Conservation (phyloP, 2,888 invertebrate genomes). For the Campoplex capitator region DNA sequence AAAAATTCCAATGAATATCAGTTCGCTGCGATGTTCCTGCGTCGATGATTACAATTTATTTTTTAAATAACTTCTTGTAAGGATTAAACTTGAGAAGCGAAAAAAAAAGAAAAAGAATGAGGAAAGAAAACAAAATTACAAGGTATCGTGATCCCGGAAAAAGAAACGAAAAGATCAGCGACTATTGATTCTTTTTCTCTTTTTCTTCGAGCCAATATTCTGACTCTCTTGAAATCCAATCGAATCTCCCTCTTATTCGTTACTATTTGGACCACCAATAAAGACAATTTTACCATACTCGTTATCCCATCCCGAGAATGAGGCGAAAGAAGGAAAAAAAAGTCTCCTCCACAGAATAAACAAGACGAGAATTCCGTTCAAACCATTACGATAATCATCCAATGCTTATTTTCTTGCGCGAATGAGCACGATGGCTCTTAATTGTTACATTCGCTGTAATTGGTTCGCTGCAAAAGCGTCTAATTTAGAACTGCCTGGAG, state of each 20-base stretch:
- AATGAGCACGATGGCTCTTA: slow-evolving; percentile 30
- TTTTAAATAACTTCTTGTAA: slow-evolving; percentile 37
- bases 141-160: slow-evolving; percentile 20
- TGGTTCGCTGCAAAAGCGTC: slow-evolving; percentile 32
- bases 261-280: slow-evolving; percentile 45
- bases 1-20: slow-evolving; percentile 44
- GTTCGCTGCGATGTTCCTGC: slow-evolving; percentile 12
- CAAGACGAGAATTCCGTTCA: slow-evolving; percentile 38
- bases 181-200: not conserved
- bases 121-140: slow-evolving; percentile 9
- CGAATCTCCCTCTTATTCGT: slow-evolving; percentile 42
- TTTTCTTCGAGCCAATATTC: slow-evolving; percentile 10
- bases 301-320: slow-evolving; percentile 23
- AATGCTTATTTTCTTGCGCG: slow-evolving; percentile 24
- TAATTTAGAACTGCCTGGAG: slow-evolving; percentile 34
- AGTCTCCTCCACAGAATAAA: slow-evolving; percentile 14
- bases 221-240: slow-evolving; percentile 13
- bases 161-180: slow-evolving; percentile 11
- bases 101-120: slow-evolving; percentile 20
- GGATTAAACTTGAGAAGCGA: slow-evolving; percentile 2
- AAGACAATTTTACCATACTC: slow-evolving; percentile 56
- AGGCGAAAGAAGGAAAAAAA: slow-evolving; percentile 17
- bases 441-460: slow-evolving; percentile 53
- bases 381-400: slow-evolving; percentile 50
- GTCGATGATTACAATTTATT: slow-evolving; percentile 49